Conservation (phyloP, 2,113 vertebrate genomes). For the Suncus etruscus region DNA sequence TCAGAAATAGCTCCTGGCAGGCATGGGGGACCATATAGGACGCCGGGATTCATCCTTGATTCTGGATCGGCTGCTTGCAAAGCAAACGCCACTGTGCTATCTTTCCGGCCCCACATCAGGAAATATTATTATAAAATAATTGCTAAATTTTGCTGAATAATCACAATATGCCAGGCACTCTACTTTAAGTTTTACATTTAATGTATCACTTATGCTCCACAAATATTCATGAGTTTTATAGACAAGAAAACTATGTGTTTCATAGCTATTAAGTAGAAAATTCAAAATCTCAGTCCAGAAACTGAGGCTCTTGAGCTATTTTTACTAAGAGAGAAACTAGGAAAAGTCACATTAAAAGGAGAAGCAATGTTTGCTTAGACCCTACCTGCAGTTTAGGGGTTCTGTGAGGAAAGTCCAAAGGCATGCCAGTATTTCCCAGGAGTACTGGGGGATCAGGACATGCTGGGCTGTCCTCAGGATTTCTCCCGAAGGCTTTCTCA, state of each 20-base stretch:
- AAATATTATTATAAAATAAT: slow-evolving; percentile 3
- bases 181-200: background rate
- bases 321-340: background rate
- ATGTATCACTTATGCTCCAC: background rate
- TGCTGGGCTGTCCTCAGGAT: too few relatives aligned
- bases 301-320: background rate
- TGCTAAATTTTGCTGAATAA: background rate
- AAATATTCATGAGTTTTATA: background rate
- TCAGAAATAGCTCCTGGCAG: too few relatives aligned
- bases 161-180: background rate
- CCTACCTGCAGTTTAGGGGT: background rate
- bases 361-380: background rate
- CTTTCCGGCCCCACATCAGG: too few relatives aligned
- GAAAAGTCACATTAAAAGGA: background rate
- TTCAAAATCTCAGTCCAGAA: background rate
- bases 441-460: too few relatives aligned
- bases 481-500: too few relatives aligned
- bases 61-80: too few relatives aligned
- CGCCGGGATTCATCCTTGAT: too few relatives aligned
- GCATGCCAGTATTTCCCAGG: background rate
- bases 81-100: too few relatives aligned
- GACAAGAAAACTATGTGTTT: background rate
- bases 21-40: too few relatives aligned
- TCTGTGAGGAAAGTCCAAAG: background rate
- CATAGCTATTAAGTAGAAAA: background rate